Conservation (phyloP, 2,888 invertebrate species). For the Mechanitis mazaeus region DNA sequence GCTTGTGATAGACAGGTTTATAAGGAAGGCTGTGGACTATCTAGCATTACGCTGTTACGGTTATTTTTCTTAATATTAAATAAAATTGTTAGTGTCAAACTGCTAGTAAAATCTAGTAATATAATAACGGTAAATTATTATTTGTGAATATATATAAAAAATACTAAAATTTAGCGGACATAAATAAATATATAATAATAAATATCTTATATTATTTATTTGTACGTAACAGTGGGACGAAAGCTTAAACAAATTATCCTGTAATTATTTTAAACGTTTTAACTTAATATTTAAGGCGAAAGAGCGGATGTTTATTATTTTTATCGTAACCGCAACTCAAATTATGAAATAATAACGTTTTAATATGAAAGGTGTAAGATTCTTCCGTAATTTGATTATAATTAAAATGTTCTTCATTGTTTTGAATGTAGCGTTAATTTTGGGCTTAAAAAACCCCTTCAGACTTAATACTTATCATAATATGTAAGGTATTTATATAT, state of each 20-base stretch:
- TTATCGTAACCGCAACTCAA: slow-evolving; percentile 47
- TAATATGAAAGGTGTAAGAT: slow-evolving; percentile 52
- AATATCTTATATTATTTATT: not conserved
- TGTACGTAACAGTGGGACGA: slow-evolving; percentile 32
- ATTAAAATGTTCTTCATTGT: slow-evolving; percentile 29
- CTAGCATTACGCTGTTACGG: too few relatives aligned
- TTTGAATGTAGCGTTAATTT: not conserved
- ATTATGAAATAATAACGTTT: slow-evolving; percentile 56
- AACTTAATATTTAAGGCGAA: slow-evolving; percentile 68
- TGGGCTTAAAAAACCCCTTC: too few relatives aligned
- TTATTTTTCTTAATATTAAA: too few relatives aligned
- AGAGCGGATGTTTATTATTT: slow-evolving; percentile 54
- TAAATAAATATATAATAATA: too few relatives aligned
- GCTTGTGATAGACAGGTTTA: too few relatives aligned
- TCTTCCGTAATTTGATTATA: slow-evolving; percentile 44
- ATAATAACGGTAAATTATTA: too few relatives aligned
- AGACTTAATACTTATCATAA: too few relatives aligned
- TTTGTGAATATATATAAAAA: too few relatives aligned
- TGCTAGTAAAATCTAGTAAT: too few relatives aligned
- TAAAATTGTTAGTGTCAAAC: too few relatives aligned
- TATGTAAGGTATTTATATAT: not conserved
- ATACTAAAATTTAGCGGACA: too few relatives aligned
- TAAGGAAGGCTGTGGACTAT: too few relatives aligned
- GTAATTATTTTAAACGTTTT: slow-evolving; percentile 74
- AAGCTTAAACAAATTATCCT: slow-evolving; percentile 58